Percentiles rank a stretch among this genome's conserved stretches.
Conservation (phyloP, 2,888 invertebrate species). For the Operophtera brumata region DNA sequence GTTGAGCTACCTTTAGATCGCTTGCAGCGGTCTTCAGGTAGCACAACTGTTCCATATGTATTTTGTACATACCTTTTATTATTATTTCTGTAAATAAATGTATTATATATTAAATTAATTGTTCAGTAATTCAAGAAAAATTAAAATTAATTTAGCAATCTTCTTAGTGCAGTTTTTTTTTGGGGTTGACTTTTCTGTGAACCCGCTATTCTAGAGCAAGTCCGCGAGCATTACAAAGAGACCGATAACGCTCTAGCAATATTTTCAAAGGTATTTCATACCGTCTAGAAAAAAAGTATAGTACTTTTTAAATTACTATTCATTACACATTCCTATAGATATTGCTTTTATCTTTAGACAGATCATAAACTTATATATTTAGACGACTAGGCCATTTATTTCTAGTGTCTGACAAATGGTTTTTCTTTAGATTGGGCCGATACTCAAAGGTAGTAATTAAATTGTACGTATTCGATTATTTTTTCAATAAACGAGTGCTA, state of each 20-base stretch:
- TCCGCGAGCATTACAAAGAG: neutral
- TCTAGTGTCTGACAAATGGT: slow-evolving; percentile 16
- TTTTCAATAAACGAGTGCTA: slow-evolving; percentile 48
- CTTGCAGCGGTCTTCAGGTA: no score
- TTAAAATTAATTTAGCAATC: no score
- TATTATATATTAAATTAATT: no score
- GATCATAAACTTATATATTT: slow-evolving; percentile 9
- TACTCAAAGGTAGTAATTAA: slow-evolving; percentile 38
- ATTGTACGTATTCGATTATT: slow-evolving; percentile 47
- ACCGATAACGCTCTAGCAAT: neutral
- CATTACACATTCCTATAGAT: neutral
- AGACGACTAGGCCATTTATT: slow-evolving; percentile 23
- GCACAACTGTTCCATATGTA: no score
- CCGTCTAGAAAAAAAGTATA: neutral
- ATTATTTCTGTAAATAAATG: no score
- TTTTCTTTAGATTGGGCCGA: slow-evolving; percentile 17
- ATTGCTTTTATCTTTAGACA: slow-evolving; percentile 4
- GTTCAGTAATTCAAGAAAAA: no score
- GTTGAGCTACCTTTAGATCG: no score
- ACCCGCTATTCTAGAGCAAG: neutral
- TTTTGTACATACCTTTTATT: no score
- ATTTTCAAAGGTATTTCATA: neutral
- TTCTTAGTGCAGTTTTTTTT: no score
- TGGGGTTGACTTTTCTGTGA: no score
- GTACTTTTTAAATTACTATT: neutral